Evolutionary conservation across 1,140 invertebrate species (phyloP), one percentile per base, ranked within the genome.

Genomic region (Cyclina sinensis): DNA sequence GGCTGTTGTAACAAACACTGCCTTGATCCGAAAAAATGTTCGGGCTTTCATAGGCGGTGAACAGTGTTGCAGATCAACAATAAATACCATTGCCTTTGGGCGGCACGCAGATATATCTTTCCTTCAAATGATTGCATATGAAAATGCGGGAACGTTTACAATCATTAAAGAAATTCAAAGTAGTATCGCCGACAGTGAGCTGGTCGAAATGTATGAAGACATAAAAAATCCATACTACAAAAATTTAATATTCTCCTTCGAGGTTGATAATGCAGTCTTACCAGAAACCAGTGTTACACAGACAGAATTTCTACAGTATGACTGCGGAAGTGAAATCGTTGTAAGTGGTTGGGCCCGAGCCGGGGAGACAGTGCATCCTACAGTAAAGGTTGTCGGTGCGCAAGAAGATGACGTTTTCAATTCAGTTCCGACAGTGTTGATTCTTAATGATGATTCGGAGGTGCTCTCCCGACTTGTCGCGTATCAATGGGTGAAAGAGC

Each of bases 271-370:
- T 35, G 65, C 2, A 37, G 21, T 16, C 16, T 37, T 70, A 21
- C 32, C 65, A 0, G 32, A 70, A 16, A 37, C 12, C 1, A 62
- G 62, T n/a, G 16, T 81, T 18, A 59, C 79, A 62, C 32, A 81
- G 35, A 54, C 79, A 32, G 4, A 12, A 12, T 43, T 59, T n/a
- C 30, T 37, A 30, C 32, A 37, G 35, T 81, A 62, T 43, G 51
- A 81, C 32, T 81, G 79, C 37, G 54, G 54, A 62, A 37, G 32
- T 81, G 79, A 81, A 81, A 18, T 81, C 16, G 57, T 81, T 43
- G 32, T 81, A 7, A 27, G 51, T 30, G 79, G 79, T 3, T 37
- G n/a, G 57, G n/a, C 57, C 14, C 9, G 21, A 14, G 30, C 51
- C 2, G 79, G 39, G 27, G 32, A 27, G 35, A 62, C n/a, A 2